Percentiles rank a stretch among this genome's conserved stretches.
Evolutionary conservation across 2,113 vertebrate genomes (phyloP).

Genomic region (Lepus europaeus): DNA sequence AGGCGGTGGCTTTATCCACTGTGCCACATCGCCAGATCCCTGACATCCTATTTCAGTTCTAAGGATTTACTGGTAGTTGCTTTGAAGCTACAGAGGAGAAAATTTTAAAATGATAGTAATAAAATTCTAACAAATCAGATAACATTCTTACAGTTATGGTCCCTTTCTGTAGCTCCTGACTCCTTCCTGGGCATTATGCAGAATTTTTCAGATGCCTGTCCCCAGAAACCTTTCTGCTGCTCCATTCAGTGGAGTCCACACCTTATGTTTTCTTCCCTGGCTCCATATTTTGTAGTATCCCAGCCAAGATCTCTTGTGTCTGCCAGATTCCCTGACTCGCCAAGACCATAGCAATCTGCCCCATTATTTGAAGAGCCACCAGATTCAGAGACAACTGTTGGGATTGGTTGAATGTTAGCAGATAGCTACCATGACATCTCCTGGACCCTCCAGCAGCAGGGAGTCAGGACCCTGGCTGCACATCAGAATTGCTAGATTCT

Average conservation of each 20-base stretch:
- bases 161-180: slow-evolving; percentile 2
- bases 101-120: slow-evolving; percentile 22
- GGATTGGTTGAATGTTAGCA: not conserved
- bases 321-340: slow-evolving; percentile 2
- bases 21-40: too few relatives aligned
- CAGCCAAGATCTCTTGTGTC: slow-evolving; percentile 13
- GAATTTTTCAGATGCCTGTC: not conserved
- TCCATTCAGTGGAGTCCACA: not conserved
- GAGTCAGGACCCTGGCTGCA: not conserved
- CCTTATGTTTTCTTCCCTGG: slow-evolving; percentile 8
- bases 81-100: not conserved
- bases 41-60: slow-evolving; percentile 14
- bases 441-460: not conserved
- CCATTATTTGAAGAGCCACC: slow-evolving; percentile 47
- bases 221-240: not conserved
- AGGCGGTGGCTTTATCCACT: too few relatives aligned
- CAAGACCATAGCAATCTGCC: slow-evolving; percentile 23
- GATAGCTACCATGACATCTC: not conserved
- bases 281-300: not conserved
- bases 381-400: slow-evolving; percentile 16
- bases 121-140: slow-evolving; percentile 63
- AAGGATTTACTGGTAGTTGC: slow-evolving; percentile 44
- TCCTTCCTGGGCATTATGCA: not conserved
- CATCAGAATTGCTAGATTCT: not conserved
- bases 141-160: slow-evolving; percentile 24